Evolutionary conservation across 2,888 invertebrate genomes (phyloP), one percentile per base, ranked within the genome.

Genomic region (Hirtodrosophila duncani): DNA sequence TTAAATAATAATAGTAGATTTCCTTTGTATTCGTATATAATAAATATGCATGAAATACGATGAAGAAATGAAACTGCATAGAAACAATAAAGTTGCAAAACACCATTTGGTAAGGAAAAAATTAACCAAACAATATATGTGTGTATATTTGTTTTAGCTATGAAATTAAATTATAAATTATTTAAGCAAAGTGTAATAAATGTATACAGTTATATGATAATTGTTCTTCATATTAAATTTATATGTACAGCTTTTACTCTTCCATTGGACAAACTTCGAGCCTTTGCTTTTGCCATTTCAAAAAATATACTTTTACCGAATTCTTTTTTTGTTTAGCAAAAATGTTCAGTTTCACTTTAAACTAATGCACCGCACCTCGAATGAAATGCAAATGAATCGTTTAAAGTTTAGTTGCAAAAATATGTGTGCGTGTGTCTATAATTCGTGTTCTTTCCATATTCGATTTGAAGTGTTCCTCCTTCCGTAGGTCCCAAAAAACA

Each of bases 131-230:
- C n/a, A n/a, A n/a, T n/a, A n/a, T n/a, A n/a, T n/a, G n/a, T n/a
- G n/a, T n/a, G n/a, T n/a, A n/a, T n/a, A n/a, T 50, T 59, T 61
- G 55, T 74, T 69, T 58, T 51, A 70, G 60, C 60, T 75, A 80
- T 67, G 51, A 71, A 71, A 67, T 70, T 52, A 70, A 62, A 53
- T n/a, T 62, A 62, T 59, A 51, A 70, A 66, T 67, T 70, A 36
- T 60, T 55, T 71, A 67, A n/a, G n/a, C n/a, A n/a, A n/a, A n/a
- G n/a, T n/a, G 63, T 72, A 69, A 53, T 56, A 78, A 62, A 65
- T 78, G 68, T 65, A 72, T 72, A 72, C 63, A 72, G 56, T 72
- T 69, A 64, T 65, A 78, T 50, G 57, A 78, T 81, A 70, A 72
- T 56, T n/a, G n/a, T n/a, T n/a, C n/a, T n/a, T n/a, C n/a, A n/a